Evolutionary conservation across 2,113 vertebrate genomes (phyloP).

Genomic region (Limanda limanda): DNA sequence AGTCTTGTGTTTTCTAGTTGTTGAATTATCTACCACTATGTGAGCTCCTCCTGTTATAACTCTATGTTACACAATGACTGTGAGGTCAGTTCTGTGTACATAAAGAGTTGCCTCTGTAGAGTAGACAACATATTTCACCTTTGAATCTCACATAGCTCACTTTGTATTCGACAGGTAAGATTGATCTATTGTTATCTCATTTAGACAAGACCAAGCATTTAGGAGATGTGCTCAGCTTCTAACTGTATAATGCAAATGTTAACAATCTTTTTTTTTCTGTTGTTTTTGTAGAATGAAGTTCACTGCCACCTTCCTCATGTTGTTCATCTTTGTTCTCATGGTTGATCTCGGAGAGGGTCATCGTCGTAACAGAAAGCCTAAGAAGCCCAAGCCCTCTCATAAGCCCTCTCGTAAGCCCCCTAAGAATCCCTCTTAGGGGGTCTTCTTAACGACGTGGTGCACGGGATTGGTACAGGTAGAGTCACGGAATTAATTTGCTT

Average conservation of each 20-base stretch:
- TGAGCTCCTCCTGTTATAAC: not conserved
- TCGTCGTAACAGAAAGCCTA: too few species aligned
- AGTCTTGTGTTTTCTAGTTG: too few species aligned
- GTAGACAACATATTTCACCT: not conserved
- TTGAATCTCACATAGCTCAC: not conserved
- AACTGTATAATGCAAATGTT: not conserved
- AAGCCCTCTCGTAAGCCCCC: too few species aligned
- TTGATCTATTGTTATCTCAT: too few species aligned
- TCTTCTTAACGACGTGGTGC: too few species aligned
- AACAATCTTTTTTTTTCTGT: not conserved
- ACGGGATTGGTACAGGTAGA: too few species aligned
- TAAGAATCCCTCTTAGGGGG: too few species aligned
- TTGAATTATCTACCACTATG: not conserved
- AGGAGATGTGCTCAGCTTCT: not conserved
- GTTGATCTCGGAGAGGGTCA: slow-evolving; percentile 8
- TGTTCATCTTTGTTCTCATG: not conserved
- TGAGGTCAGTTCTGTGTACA: not conserved
- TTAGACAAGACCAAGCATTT: not conserved
- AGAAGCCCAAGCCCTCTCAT: too few species aligned
- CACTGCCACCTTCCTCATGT: not conserved
- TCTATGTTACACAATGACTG: not conserved
- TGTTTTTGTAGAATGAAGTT: slow-evolving; percentile 19
- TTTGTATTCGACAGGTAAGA: not conserved
- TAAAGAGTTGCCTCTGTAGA: not conserved
- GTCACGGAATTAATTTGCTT: too few species aligned